A percentile compares a stretch with the other conserved stretches of the same genome.
These are phyloP conservation scores for Oceanodroma leucorhoa DNA, from an alignment of 2,797 vertebrate species.

Conservation along the genomic window DNA sequence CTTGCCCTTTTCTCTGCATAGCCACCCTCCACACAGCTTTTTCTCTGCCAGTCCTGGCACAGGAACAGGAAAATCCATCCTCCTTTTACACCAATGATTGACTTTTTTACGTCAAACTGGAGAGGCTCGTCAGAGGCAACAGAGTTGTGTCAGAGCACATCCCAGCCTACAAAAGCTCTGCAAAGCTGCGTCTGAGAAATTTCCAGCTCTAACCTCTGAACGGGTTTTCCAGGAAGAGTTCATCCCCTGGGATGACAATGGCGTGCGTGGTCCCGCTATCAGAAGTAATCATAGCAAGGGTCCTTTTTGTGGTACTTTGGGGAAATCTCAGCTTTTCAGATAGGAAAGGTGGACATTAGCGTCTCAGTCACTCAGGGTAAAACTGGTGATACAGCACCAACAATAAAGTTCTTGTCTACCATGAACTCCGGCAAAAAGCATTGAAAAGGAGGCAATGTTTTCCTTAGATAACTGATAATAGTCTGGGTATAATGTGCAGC, in stretches of 20 bases:
- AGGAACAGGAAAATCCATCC: not conserved
- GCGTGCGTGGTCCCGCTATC: not conserved
- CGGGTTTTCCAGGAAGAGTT: not conserved
- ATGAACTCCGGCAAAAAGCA: not conserved
- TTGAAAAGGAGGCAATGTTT: constrained; percentile 33
- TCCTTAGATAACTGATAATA: constrained; percentile 49
- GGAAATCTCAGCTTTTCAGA: not conserved
- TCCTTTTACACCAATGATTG: not conserved
- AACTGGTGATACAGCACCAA: not conserved
- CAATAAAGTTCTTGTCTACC: constrained; percentile 29
- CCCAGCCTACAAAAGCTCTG: not conserved
- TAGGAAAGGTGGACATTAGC: not conserved
- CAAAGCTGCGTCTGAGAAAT: not conserved
- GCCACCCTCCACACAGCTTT: not conserved
- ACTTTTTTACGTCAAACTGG: accelerated
- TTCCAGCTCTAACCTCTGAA: not conserved
- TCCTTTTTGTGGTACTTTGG: not conserved
- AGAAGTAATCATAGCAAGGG: not conserved
- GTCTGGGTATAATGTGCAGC: constrained; percentile 33
- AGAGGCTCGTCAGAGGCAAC: not conserved
- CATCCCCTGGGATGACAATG: not conserved
- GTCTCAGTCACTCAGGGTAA: not conserved
- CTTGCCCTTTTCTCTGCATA: not conserved
- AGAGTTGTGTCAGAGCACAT: not conserved
- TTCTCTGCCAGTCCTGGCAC: not conserved